These are phyloP conservation scores for Calosoma granatense DNA, from an alignment of 1,140 invertebrate species.

Conservation along the genomic window DNA sequence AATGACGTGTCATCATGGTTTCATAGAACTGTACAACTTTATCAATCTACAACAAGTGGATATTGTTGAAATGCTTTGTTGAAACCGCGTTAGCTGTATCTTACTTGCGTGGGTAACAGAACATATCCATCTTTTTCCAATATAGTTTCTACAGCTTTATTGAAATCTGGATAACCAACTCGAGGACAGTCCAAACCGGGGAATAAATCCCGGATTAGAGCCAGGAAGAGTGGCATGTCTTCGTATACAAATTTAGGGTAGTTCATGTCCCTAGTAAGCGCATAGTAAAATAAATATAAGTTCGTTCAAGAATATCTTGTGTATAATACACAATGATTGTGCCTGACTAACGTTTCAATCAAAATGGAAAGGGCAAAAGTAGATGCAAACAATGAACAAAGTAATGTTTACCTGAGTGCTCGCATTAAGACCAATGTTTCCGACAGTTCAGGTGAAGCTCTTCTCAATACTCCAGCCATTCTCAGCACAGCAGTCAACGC, in stretches of 20 bases:
- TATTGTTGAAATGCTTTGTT: slow-evolving; percentile 11
- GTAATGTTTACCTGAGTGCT: slow-evolving; percentile 43
- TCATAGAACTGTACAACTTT: slow-evolving; percentile 87
- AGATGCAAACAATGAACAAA: neutral
- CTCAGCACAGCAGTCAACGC: slow-evolving; percentile 79
- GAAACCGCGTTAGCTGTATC: slow-evolving; percentile 18
- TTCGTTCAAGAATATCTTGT: no score
- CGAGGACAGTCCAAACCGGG: slow-evolving; percentile 78
- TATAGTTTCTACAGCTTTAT: slow-evolving; percentile 59
- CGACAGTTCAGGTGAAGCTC: slow-evolving; percentile 59
- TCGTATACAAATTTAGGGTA: slow-evolving; percentile 85
- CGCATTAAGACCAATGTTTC: slow-evolving; percentile 83
- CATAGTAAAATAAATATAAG: slow-evolving; percentile 20
- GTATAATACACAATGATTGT: neutral
- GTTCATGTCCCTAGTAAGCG: slow-evolving; percentile 68
- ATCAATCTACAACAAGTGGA: slow-evolving; percentile 54
- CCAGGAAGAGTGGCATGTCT: slow-evolving; percentile 80
- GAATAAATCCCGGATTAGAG: slow-evolving; percentile 80
- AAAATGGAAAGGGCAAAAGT: neutral
- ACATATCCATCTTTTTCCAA: slow-evolving; percentile 58
- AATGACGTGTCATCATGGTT: slow-evolving; percentile 88
- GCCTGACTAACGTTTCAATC: slow-evolving; percentile 6
- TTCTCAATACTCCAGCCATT: slow-evolving; percentile 78
- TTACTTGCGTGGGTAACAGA: slow-evolving; percentile 65
- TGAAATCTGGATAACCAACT: slow-evolving; percentile 75